Conservation (phyloP, 2,797 vertebrate genomes). For the Syngnathus acus region DNA sequence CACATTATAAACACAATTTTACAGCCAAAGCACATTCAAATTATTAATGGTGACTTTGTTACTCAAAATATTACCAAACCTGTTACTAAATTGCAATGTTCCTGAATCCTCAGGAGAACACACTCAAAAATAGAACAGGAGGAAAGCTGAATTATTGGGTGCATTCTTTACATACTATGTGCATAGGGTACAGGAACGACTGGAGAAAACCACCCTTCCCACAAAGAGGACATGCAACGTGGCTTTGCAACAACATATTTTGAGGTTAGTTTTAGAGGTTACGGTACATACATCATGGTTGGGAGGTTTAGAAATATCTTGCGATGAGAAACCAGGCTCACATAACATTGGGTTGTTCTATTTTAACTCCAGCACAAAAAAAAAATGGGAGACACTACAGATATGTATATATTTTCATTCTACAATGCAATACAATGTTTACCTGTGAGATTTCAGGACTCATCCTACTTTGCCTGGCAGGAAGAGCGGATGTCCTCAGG, state of each 20-base stretch:
- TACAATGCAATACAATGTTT: conserved; percentile 3
- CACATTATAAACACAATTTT: neutral
- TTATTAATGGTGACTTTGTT: neutral
- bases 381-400: too few relatives aligned
- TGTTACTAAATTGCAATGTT: too few relatives aligned
- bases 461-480: conserved; percentile 42
- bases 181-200: neutral
- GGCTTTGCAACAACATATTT: conserved; percentile 1
- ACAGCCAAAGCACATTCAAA: neutral
- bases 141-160: neutral
- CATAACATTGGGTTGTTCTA: neutral
- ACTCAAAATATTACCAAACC: too few relatives aligned
- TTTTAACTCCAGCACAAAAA: neutral
- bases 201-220: neutral
- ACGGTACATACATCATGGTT: neutral
- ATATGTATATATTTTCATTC: neutral
- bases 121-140: neutral
- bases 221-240: conserved; percentile 2
- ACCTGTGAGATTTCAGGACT: conserved; percentile 62
- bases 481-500: conserved; percentile 76
- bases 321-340: neutral
- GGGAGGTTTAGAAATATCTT: conserved; percentile 3
- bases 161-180: conserved; percentile 2
- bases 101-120: neutral
- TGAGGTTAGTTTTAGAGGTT: conserved; percentile 1